phyloP scores from a whole-genome alignment of 2,113 vertebrate genomes.

The Crotalus horridus region DNA sequence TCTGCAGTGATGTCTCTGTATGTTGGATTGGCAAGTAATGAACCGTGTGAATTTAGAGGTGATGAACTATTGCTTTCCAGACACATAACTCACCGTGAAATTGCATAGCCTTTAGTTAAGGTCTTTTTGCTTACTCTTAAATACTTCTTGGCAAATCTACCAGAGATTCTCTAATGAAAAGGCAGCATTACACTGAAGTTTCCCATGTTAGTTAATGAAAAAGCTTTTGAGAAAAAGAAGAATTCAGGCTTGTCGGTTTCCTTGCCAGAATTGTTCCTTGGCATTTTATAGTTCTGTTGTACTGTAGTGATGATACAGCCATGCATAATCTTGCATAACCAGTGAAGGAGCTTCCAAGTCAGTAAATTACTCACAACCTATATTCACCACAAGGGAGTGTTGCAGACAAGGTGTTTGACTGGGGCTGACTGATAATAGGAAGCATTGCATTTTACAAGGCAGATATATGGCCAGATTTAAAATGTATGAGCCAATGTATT shows the following conservation, averaged over 20 bases:
- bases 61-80: conserved; percentile 58
- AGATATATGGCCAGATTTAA: conserved; percentile 43
- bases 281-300: conserved; percentile 26
- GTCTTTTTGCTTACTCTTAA: conserved; percentile 45
- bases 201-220: conserved; percentile 33
- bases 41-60: conserved; percentile 60
- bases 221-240: background rate
- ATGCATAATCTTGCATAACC: conserved; percentile 4
- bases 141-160: conserved; percentile 50
- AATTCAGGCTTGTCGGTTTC: background rate
- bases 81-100: conserved; percentile 64
- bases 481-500: conserved; percentile 53
- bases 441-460: conserved; percentile 40
- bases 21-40: conserved; percentile 65
- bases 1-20: conserved; percentile 50
- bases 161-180: conserved; percentile 42
- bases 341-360: conserved; percentile 15
- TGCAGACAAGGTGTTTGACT: conserved; percentile 45
- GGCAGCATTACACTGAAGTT: conserved; percentile 23
- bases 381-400: conserved; percentile 36
- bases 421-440: conserved; percentile 33
- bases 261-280: conserved; percentile 1
- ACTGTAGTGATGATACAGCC: conserved; percentile 15
- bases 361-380: conserved; percentile 32
- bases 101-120: conserved; percentile 53